These are phyloP conservation scores for Picathartes gymnocephalus DNA, from an alignment of 2,113 vertebrate species.

Conservation along the genomic window DNA sequence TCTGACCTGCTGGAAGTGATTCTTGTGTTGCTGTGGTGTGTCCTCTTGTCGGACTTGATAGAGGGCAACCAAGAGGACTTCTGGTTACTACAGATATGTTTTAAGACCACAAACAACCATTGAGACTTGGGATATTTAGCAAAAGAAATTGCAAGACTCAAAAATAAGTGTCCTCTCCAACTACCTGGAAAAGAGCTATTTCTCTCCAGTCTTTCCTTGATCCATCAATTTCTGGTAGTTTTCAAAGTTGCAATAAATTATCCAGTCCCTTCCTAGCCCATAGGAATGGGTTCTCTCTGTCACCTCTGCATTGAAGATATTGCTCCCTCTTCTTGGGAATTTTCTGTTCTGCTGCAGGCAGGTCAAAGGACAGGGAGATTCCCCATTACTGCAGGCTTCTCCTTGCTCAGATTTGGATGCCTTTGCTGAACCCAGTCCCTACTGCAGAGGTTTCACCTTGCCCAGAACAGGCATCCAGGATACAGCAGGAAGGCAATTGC, in stretches of 20 bases:
- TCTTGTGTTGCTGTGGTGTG: neutral
- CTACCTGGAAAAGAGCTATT: neutral
- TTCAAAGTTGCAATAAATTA: neutral
- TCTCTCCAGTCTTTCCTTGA: neutral
- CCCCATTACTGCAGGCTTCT: neutral
- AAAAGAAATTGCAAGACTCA: neutral
- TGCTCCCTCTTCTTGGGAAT: neutral
- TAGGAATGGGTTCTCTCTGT: neutral
- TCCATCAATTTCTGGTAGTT: neutral
- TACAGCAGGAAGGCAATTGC: neutral
- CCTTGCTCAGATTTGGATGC: neutral
- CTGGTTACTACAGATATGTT: neutral
- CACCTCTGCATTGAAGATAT: neutral
- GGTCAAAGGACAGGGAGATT: neutral
- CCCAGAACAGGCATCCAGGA: neutral
- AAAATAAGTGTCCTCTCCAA: neutral
- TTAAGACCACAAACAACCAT: neutral
- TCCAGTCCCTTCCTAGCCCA: neutral
- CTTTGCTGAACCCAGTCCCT: neutral
- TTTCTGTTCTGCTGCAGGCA: rapidly evolving
- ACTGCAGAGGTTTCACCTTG: neutral
- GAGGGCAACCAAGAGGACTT: neutral
- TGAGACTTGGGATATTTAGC: neutral
- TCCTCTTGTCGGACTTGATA: neutral
- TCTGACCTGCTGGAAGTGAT: neutral